These are phyloP conservation scores for Parelbella ahira DNA, from an alignment of 2,888 invertebrate genomes.

Conservation along the genomic window DNA sequence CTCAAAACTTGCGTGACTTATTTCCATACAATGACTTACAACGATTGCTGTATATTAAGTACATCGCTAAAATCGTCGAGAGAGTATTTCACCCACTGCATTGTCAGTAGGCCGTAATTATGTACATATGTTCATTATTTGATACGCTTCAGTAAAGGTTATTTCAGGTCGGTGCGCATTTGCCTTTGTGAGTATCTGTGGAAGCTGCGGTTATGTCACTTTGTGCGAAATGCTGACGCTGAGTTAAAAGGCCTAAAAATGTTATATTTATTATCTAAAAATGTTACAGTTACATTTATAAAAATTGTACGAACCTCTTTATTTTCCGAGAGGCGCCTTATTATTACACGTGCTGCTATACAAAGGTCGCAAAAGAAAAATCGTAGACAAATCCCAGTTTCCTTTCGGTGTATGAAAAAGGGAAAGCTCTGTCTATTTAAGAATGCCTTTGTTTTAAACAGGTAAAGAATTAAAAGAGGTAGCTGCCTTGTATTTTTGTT, in stretches of 20 bases:
- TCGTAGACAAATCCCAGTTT: conserved; percentile 23
- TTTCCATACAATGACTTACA: not conserved
- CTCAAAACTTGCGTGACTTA: not conserved
- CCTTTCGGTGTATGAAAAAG: conserved; percentile 22
- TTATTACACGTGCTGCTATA: too few species aligned
- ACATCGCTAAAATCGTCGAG: too few species aligned
- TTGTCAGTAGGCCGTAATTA: too few species aligned
- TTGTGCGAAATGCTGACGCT: conserved; percentile 6
- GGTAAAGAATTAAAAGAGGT: conserved; percentile 25
- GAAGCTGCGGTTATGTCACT: conserved; percentile 3
- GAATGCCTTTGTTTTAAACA: conserved; percentile 25
- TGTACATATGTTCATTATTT: not conserved
- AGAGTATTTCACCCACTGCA: too few species aligned
- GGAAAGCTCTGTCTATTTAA: conserved; percentile 25
- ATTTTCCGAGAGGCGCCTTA: too few species aligned
- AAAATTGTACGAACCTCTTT: too few species aligned
- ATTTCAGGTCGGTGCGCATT: conserved; percentile 6
- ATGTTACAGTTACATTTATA: too few species aligned
- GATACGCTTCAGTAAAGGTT: conserved; percentile 7
- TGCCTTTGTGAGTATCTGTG: conserved; percentile 2
- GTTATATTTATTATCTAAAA: too few species aligned
- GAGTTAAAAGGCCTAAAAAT: not conserved
- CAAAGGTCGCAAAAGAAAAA: conserved; percentile 18
- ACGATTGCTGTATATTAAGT: too few species aligned
- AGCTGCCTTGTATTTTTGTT: conserved; percentile 24